Evolutionary conservation across 2,888 invertebrate species (phyloP).

Genomic region (Deilephila elpenor): DNA sequence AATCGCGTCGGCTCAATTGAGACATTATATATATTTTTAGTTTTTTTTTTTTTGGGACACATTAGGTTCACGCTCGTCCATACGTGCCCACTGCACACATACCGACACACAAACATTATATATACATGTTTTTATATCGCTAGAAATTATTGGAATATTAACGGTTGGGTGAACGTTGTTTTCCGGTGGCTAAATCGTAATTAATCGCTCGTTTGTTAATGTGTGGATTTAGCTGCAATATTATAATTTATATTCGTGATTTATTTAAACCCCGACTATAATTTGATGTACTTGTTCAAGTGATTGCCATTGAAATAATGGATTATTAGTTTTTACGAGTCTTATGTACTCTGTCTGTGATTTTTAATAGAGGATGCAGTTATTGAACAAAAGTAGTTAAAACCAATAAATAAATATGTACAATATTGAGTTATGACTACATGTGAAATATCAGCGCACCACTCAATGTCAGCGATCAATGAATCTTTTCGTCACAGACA

Average conservation of each 20-base stretch:
- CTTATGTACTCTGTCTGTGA: too few species aligned
- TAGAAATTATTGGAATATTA: constrained; percentile 40
- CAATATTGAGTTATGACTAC: too few species aligned
- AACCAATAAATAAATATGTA: too few species aligned
- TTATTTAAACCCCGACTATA: neutral
- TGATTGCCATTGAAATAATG: too few species aligned
- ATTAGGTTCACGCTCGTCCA: constrained; percentile 55
- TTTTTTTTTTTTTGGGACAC: constrained; percentile 14
- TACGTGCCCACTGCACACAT: constrained; percentile 58
- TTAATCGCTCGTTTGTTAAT: constrained; percentile 23
- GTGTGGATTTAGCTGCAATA: constrained; percentile 12
- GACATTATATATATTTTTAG: neutral
- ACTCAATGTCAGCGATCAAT: too few species aligned
- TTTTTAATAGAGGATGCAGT: too few species aligned
- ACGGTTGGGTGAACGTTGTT: constrained; percentile 29
- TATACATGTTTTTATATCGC: constrained; percentile 39
- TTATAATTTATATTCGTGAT: neutral
- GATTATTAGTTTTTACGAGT: too few species aligned
- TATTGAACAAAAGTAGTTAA: too few species aligned
- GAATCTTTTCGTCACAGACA: too few species aligned
- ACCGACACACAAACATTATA: constrained; percentile 33
- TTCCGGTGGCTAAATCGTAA: constrained; percentile 3
- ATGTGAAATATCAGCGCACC: too few species aligned
- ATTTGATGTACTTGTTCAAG: too few species aligned
- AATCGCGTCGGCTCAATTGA: neutral